Evolutionary conservation across 2,113 vertebrate species (phyloP), one percentile per base, ranked within the genome.

Genomic region (Elephantulus edwardii): DNA sequence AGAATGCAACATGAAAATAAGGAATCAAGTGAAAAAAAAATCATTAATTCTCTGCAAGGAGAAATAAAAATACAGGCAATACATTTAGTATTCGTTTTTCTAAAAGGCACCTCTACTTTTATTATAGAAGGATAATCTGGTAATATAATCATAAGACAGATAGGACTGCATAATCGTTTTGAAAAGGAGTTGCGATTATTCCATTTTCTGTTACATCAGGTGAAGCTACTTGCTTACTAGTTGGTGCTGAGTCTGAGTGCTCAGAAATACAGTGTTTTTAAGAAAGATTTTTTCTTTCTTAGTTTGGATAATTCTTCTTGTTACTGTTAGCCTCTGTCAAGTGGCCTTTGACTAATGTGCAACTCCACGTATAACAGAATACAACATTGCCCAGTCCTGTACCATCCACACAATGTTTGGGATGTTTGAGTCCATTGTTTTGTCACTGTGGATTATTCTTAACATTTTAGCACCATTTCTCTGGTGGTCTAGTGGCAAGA

Each of bases 21-120:
- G 44, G 17, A 93, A 33, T 70, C 75, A 84, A 87, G 46, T 77
- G 33, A 85, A 83, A 86, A 82, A 87, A 52, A 87, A 83, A 42
- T 68, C 54, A 68, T 81, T 24, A 93, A 74, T 94, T 93, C 38
- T 28, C 78, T 70, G 62, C 33, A 11, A 3, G 58, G 62, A 84
- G 60, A 84, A 91, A 91, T 84, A 72, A 7, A 30, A 86, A 60
- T 35, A 24, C 76, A 50, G 8, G n/a, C n/a, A 6, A 9, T 26
- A 3, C 86, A 87, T 93, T 74, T 48, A 78, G 58, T 30, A 80
- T 44, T 42, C 78, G 56, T 83, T 86, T 38, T 82, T 79, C 9
- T 44, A 77, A 58, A 16, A 14, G 84, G 13, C 42, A 86, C 70
- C 3, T 19, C 85, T 84, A 56, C 50, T 74, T 91, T 90, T 91